Evolutionary conservation across 2,113 vertebrate genomes (phyloP), one percentile per base, ranked within the genome.

Genomic region (Oreamnos americanus): DNA sequence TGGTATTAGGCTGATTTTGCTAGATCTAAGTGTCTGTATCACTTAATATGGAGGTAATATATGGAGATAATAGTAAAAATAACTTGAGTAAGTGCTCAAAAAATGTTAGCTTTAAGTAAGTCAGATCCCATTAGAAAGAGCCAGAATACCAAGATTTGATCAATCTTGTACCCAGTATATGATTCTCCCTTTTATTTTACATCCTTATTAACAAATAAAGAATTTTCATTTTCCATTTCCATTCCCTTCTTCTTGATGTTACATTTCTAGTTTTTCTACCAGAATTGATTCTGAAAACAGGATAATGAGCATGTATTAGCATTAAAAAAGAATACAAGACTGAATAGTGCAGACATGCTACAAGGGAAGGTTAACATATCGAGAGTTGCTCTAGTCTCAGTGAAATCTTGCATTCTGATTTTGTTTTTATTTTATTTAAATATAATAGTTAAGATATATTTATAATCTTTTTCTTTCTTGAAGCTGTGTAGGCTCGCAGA

Each of bases 151-250:
- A 96, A 58, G 78, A 79, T 45, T n/a, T 62, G 36, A 84, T 92
- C 28, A 23, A 14, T 49, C 21, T 94, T 81, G 2, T 81, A 53
- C 47, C 2, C 62, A 7, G 0, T 82, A 45, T 83, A 36, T 79
- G 13, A 92, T 53, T 96, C 25, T 71, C 6, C 43, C 30, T 92
- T 28, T 94, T 57, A 76, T 79, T 82, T 88, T 11, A 87, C 0
- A 81, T 5, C 58, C 12, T 85, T 92, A 51, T 33, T 74, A 89
- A 67, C 43, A 88, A 92, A 92, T 88, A 92, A 0, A 19, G 36
- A 71, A 85, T 58, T 97, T 97, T 95, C 45, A 58, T 87, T 81
- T 87, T 71, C n/a, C 16, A 58, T 60, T 93, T 93, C 49, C 60
- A n/a, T 97, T 55, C 28, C 30, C 3, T 84, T 89, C 19, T 74